Evolutionary conservation across 2,113 vertebrate genomes (phyloP).

Genomic region (Austrofundulus limnaeus): DNA sequence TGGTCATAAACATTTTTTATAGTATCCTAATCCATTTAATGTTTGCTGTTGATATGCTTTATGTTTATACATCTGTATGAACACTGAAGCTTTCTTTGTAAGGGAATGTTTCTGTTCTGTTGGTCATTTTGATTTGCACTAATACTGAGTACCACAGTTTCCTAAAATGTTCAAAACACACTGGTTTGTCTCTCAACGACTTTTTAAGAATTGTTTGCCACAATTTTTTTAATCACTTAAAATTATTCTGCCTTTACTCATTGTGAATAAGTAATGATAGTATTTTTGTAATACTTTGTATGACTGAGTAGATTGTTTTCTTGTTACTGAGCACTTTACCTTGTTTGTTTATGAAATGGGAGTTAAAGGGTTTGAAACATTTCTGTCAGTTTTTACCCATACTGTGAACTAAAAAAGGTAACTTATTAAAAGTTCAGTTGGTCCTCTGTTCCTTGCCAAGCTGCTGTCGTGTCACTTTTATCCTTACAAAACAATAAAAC

Average conservation of each 20-base stretch:
- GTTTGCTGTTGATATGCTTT: not conserved
- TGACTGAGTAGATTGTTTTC: constrained; percentile 4
- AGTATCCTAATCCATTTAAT: not conserved
- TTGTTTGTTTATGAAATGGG: constrained; percentile 1
- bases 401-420: constrained; percentile 37
- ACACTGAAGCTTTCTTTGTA: not conserved
- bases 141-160: constrained; percentile 8
- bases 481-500: not conserved
- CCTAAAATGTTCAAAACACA: constrained; percentile 10
- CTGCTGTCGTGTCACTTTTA: not conserved
- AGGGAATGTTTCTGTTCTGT: constrained; percentile 7
- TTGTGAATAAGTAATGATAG: constrained; percentile 1
- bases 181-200: not conserved
- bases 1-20: constrained; percentile 1
- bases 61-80: not conserved
- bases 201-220: not conserved
- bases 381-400: constrained; percentile 36
- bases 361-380: constrained; percentile 14
- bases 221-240: not conserved
- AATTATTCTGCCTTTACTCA: not conserved
- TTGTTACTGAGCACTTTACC: constrained; percentile 59
- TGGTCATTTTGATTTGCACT: constrained; percentile 22
- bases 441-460: constrained; percentile 19
- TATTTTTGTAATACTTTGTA: not conserved
- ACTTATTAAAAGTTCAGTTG: constrained; percentile 9